Conservation (phyloP, 2,888 invertebrate species). For the Caenorhabditis sinica region DNA sequence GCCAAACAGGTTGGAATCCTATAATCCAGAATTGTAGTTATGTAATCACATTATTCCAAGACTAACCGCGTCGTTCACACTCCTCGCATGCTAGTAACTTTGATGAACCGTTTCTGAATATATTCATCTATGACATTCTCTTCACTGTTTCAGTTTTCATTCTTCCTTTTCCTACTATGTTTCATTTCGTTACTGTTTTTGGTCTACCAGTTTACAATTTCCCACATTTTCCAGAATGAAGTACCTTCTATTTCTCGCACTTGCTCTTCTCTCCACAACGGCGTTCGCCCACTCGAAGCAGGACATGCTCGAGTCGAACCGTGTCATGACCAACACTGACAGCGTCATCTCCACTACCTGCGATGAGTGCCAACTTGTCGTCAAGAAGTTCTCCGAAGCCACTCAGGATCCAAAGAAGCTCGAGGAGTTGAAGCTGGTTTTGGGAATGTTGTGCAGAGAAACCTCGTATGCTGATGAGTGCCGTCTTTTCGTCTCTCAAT, state of each 20-base stretch:
- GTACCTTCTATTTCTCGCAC: constrained; percentile 52
- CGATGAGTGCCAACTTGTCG: constrained; percentile 75
- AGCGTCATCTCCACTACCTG: constrained; percentile 66
- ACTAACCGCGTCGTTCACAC: no score
- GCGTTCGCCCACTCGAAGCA: constrained; percentile 60
- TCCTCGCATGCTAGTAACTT: no score
- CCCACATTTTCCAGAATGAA: constrained; percentile 69
- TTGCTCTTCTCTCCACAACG: constrained; percentile 37
- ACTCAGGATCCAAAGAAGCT: constrained; percentile 78
- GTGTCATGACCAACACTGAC: constrained; percentile 60
- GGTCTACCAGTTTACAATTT: no score
- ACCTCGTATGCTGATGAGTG: constrained; percentile 80
- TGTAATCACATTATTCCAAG: no score
- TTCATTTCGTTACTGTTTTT: no score
- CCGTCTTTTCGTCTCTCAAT: constrained; percentile 77
- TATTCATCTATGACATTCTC: no score
- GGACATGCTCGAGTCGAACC: constrained; percentile 70
- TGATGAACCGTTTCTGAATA: no score
- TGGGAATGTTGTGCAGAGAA: constrained; percentile 75
- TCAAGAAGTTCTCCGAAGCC: constrained; percentile 77
- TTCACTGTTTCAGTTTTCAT: no score
- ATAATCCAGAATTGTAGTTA: no score
- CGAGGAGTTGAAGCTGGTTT: constrained; percentile 76
- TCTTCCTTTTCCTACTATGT: no score
- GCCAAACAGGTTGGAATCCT: no score